Percentiles rank a stretch among this genome's conserved stretches.
Conservation (phyloP, 2,888 invertebrate genomes). For the Lomographa bimaculata region DNA sequence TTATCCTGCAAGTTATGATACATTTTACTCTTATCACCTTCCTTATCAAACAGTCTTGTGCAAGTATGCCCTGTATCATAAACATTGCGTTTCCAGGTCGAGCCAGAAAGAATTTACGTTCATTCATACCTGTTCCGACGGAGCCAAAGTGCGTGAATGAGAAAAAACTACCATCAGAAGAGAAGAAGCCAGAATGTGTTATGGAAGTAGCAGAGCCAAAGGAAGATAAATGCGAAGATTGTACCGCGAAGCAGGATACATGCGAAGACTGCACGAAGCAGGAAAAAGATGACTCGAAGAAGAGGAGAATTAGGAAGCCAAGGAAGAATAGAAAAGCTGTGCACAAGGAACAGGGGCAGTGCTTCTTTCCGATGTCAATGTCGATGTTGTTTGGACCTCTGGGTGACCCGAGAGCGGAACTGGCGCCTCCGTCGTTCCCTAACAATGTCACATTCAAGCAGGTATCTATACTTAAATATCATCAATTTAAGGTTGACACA, state of each 20-base stretch:
- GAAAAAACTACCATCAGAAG: constrained; percentile 56
- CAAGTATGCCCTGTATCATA: constrained; percentile 14
- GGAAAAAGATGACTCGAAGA: constrained; percentile 64
- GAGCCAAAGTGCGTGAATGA: constrained; percentile 65
- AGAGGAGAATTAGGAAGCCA: constrained; percentile 61
- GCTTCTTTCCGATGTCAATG: constrained; percentile 93
- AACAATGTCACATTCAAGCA: constrained; percentile 95
- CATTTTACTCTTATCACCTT: constrained; percentile 13
- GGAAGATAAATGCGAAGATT: constrained; percentile 62
- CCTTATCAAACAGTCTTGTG: constrained; percentile 13
- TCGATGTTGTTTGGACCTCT: constrained; percentile 93
- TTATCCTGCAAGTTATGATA: too few species aligned
- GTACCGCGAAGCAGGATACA: constrained; percentile 50
- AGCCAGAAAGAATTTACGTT: constrained; percentile 70
- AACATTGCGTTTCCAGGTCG: constrained; percentile 57
- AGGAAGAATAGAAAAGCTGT: constrained; percentile 71
- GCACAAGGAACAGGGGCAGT: constrained; percentile 65
- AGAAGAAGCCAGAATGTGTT: constrained; percentile 62
- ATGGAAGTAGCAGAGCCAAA: constrained; percentile 51
- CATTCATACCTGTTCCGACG: constrained; percentile 71
- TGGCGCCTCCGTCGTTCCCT: constrained; percentile 87
- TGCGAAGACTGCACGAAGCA: constrained; percentile 60
- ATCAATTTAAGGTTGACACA: too few species aligned
- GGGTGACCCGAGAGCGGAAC: constrained; percentile 80
- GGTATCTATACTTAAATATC: constrained; percentile 72